Base-by-base conservation (phyloP, 2,797 vertebrate species). In the Clarias fuscus region DNA sequence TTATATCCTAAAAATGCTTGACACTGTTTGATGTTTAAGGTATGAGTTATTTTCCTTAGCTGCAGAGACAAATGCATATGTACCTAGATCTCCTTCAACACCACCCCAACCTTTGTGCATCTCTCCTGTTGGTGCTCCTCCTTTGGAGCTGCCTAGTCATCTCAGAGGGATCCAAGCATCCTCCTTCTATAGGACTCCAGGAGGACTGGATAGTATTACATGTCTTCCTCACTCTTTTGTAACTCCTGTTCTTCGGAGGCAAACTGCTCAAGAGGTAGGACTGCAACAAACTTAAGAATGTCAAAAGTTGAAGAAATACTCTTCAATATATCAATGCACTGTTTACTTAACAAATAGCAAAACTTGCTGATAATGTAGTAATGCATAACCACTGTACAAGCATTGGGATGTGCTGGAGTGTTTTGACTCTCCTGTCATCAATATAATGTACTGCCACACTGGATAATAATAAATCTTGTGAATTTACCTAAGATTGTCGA, bases 1-100 rank as follows among this genome's bases (percentile, higher is more conserved):
- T 43, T 43, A 59, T 73, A n/a, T 83, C 2, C 0, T 18, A 5
- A 65, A 20, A 68, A 67, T 22, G n/a, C n/a, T 56, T 58, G 27
- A 20, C 43, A 0, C 4, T n/a, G 2, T 56, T 78, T 68, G 11
- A 56, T 85, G 73, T 78, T n/a, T 76, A 62, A 64, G 27, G 10
- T 40, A 43, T 85, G 6, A 15, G 20, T 85, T 87, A 58, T 87
- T 30, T 67, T 61, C 84, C 86, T n/a, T 92, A 98, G 98, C 95
- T 93, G 89, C 77, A 5, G 95, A 96, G 85, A 93, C 95, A 90
- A 89, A 82, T 84, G 89, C 92, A 85, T 93, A 88, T 89, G 84
- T 93, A 83, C 85, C 90, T 73, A 75, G 72, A 88, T 94, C 91
- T 84, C 88, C 93, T 65, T 72, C 92, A 89, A 93, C 88, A 88